These are phyloP conservation scores for Anableps anableps DNA, from an alignment of 2,797 vertebrate genomes.

Conservation along the genomic window DNA sequence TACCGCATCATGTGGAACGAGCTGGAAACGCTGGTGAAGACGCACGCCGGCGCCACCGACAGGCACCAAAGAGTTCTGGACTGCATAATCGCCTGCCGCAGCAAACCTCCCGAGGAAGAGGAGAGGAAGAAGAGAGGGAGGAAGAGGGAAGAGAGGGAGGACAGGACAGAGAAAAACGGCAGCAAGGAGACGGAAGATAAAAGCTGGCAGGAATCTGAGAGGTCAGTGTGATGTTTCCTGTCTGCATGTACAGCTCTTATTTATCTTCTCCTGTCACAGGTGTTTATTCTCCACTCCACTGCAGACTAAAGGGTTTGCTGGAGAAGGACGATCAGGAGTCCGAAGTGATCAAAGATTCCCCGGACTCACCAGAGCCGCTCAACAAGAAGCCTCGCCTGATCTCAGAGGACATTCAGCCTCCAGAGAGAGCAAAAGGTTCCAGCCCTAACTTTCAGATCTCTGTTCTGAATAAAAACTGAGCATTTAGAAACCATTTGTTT, in stretches of 20 bases:
- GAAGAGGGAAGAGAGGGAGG: slow-evolving; percentile 96
- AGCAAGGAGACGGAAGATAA: slow-evolving; percentile 94
- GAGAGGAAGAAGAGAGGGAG: slow-evolving; percentile 97
- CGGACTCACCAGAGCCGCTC: slow-evolving; percentile 96
- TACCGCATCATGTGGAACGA: slow-evolving; percentile 99
- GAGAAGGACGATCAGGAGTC: slow-evolving; percentile 94
- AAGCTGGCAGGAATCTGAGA: slow-evolving; percentile 92
- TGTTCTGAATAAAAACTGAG: neutral
- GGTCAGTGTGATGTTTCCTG: slow-evolving; percentile 67
- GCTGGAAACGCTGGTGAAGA: slow-evolving; percentile 94
- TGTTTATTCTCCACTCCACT: neutral
- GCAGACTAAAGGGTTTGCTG: slow-evolving; percentile 88
- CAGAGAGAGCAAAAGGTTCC: slow-evolving; percentile 93
- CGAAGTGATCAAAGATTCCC: slow-evolving; percentile 97
- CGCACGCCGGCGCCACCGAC: slow-evolving; percentile 90
- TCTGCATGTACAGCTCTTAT: neutral
- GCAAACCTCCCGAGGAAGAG: slow-evolving; percentile 97
- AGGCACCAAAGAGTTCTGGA: slow-evolving; percentile 94
- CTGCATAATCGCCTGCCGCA: slow-evolving; percentile 93
- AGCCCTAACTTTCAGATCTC: neutral
- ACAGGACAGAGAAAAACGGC: slow-evolving; percentile 88
- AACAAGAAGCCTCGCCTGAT: slow-evolving; percentile 94
- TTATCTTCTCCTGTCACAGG: neutral
- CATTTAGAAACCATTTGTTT: neutral
- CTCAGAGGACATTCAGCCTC: slow-evolving; percentile 85